phyloP scores from a whole-genome alignment of 2,797 vertebrate species.

The Champsocephalus esox region DNA sequence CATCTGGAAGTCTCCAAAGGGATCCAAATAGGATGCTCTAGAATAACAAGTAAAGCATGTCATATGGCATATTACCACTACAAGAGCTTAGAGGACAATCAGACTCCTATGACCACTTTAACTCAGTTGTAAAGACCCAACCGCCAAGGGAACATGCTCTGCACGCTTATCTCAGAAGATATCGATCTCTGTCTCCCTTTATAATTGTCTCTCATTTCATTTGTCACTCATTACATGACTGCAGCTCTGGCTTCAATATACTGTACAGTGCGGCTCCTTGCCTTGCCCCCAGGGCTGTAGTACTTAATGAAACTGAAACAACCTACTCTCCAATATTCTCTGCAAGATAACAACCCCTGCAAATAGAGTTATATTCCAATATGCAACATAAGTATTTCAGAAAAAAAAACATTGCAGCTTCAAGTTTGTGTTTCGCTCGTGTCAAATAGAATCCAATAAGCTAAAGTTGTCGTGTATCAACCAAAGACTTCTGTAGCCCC shows the following conservation, averaged over 20 bases:
- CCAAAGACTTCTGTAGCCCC: slow-evolving; percentile 6
- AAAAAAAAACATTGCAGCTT: slow-evolving; percentile 17
- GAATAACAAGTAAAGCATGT: slow-evolving; percentile 39
- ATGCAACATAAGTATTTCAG: slow-evolving; percentile 35
- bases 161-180: slow-evolving; percentile 36
- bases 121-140: slow-evolving; percentile 34
- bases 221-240: slow-evolving; percentile 51
- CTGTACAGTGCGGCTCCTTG: slow-evolving; percentile 33
- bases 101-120: slow-evolving; percentile 32
- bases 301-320: slow-evolving; percentile 54
- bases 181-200: slow-evolving; percentile 34
- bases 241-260: slow-evolving; percentile 43
- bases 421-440: slow-evolving; percentile 8
- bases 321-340: slow-evolving; percentile 40
- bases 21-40: slow-evolving; percentile 34
- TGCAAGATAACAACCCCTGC: slow-evolving; percentile 37
- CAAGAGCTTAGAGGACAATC: slow-evolving; percentile 44
- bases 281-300: slow-evolving; percentile 15
- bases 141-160: slow-evolving; percentile 28
- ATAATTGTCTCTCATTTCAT: slow-evolving; percentile 48
- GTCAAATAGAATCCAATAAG: slow-evolving; percentile 34
- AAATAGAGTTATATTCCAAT: slow-evolving; percentile 42
- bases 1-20: slow-evolving; percentile 43
- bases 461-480: slow-evolving; percentile 13
- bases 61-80: slow-evolving; percentile 26